These are phyloP conservation scores for Ennomos fuscantarius DNA, from an alignment of 2,888 invertebrate genomes.

Conservation along the genomic window DNA sequence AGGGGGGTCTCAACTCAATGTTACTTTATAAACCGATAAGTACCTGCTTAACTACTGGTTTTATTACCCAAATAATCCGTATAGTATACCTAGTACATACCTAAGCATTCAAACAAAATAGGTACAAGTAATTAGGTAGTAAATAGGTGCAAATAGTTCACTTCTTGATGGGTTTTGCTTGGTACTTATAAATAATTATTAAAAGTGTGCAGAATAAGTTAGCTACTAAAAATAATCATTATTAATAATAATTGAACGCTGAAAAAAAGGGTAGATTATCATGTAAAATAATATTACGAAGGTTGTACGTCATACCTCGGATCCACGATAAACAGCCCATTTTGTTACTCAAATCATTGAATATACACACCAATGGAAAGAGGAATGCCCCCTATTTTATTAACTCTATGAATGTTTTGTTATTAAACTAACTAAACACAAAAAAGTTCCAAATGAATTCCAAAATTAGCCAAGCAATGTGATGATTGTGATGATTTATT, in stretches of 20 bases:
- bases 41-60: background rate
- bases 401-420: background rate
- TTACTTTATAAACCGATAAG: background rate
- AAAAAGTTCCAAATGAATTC: background rate
- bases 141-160: too few species aligned
- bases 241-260: background rate
- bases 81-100: too few species aligned
- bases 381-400: background rate
- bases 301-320: slow-evolving; percentile 73
- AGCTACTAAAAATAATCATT: background rate
- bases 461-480: background rate
- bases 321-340: slow-evolving; percentile 80
- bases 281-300: slow-evolving; percentile 29
- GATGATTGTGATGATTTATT: background rate
- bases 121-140: too few species aligned
- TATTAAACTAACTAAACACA: background rate
- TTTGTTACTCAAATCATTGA: slow-evolving; percentile 58
- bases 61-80: too few species aligned
- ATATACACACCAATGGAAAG: slow-evolving; percentile 7
- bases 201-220: background rate
- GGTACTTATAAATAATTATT: background rate
- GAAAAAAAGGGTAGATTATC: slow-evolving; percentile 12
- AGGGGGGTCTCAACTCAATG: background rate
- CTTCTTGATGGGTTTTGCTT: too few species aligned
- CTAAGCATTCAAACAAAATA: too few species aligned